Conservation (phyloP, 2,113 vertebrate genomes). For the Dicerorhinus sumatrensis region DNA sequence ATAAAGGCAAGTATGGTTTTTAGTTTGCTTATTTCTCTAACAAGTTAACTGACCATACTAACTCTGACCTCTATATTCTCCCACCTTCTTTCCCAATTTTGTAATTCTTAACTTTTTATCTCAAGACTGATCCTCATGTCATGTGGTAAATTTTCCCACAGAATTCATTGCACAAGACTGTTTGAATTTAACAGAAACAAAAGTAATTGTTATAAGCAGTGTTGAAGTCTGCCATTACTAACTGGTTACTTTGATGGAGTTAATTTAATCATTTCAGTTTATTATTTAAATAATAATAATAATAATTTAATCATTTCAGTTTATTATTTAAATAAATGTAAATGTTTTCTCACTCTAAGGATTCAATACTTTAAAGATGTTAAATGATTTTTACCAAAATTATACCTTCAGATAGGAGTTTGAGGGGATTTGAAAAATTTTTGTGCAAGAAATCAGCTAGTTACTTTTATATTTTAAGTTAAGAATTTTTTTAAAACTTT, state of each 20-base stretch:
- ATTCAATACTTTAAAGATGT: background rate
- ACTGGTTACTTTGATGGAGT: background rate
- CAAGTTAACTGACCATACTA: background rate
- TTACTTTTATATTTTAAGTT: background rate
- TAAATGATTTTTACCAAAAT: conserved; percentile 15
- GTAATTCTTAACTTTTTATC: background rate
- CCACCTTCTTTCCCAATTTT: background rate
- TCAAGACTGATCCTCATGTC: background rate
- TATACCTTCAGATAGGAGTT: background rate
- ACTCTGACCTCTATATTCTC: background rate
- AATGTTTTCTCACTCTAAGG: background rate
- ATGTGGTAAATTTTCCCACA: background rate
- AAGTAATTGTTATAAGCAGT: background rate
- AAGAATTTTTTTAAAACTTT: background rate
- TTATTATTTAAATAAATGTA: conserved; percentile 38
- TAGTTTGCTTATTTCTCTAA: background rate
- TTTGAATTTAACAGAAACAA: background rate
- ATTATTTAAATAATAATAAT: background rate
- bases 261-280: conserved; percentile 18
- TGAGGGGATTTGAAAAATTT: background rate
- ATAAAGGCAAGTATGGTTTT: background rate
- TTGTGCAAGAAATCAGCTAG: background rate
- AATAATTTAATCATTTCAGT: background rate
- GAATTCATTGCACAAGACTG: background rate
- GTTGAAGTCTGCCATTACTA: background rate